A percentile compares a stretch with the other conserved stretches of the same genome.
Conservation (phyloP, 2,888 invertebrate species). For the Dryadula phaetusa region DNA sequence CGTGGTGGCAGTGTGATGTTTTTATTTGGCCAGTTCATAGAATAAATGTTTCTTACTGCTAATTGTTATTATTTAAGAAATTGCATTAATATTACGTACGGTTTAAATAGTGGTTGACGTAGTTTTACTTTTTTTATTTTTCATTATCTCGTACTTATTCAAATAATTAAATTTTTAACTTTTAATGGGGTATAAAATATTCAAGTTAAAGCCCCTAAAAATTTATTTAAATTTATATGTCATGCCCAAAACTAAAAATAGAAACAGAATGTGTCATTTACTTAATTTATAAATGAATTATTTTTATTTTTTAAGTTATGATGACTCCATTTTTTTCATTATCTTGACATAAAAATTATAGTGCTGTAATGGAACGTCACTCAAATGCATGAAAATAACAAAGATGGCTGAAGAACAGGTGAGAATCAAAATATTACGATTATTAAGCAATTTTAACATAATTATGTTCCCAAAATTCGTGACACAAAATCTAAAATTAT, state of each 20-base stretch:
- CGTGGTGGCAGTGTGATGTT: conserved; percentile 16
- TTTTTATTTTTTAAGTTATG: conserved; percentile 2
- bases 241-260: no score
- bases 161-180: no score
- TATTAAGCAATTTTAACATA: conserved; percentile 68
- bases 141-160: no score
- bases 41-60: not conserved
- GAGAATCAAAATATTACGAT: conserved; percentile 82
- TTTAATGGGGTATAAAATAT: no score
- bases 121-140: no score
- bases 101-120: no score
- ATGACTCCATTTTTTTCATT: conserved; percentile 1
- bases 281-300: not conserved
- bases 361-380: conserved; percentile 63
- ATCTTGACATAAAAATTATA: conserved; percentile 23
- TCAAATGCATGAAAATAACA: conserved; percentile 82
- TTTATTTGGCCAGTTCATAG: conserved; percentile 11
- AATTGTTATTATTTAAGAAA: not conserved
- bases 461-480: conserved; percentile 44
- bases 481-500: not conserved
- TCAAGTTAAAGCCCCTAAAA: no score
- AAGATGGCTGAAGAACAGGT: conserved; percentile 93
- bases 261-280: not conserved
- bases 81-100: no score
- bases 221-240: no score